Evolutionary conservation across 2,113 vertebrate species (phyloP).

Genomic region (Enhydra lutris): DNA sequence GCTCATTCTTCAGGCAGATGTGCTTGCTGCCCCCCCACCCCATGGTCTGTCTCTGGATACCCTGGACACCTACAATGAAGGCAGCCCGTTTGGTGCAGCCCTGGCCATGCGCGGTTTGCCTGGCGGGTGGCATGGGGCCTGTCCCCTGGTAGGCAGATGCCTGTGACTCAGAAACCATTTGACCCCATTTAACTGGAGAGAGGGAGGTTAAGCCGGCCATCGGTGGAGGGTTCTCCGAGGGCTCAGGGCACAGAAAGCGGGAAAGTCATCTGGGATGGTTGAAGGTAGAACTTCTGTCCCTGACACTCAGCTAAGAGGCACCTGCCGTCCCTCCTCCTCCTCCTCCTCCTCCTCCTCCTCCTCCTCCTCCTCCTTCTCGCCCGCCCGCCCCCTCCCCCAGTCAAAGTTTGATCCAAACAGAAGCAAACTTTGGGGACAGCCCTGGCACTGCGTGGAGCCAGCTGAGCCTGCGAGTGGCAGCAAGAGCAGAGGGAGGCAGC

Average conservation of each 20-base stretch:
- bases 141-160: constrained; percentile 3
- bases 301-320: background rate
- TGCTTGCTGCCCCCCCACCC: background rate
- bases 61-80: background rate
- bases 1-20: background rate
- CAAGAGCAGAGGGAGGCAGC: constrained; percentile 66
- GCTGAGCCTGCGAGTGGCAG: constrained; percentile 49
- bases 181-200: constrained; percentile 39
- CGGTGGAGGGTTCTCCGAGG: background rate
- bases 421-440: constrained; percentile 71
- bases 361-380: background rate
- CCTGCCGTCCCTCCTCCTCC: background rate
- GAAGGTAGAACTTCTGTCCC: background rate
- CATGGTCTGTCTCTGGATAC: background rate
- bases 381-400: constrained; percentile 7
- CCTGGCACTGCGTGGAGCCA: background rate
- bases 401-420: constrained; percentile 69
- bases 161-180: background rate
- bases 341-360: background rate
- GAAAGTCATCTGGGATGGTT: background rate
- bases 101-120: background rate
- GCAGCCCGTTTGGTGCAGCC: background rate
- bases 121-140: background rate
- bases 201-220: background rate
- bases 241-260: background rate